A percentile compares a stretch with the other conserved stretches of the same genome.
Conservation (phyloP, 2,888 invertebrate species). For the Drosophila tripunctata region DNA sequence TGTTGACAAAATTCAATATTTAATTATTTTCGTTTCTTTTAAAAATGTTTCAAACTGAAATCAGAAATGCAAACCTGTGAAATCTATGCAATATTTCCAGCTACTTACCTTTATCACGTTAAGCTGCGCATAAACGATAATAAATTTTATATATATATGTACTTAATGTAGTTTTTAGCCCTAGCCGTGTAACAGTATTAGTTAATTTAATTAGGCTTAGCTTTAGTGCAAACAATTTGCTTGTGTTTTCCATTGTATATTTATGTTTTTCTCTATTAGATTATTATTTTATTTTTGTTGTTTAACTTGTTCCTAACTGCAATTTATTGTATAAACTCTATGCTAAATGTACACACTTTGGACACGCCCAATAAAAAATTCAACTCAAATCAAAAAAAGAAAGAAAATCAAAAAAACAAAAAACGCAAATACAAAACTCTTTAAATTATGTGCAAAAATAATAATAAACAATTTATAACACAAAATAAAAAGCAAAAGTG, state of each 20-base stretch:
- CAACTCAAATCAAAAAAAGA: conserved; percentile 35
- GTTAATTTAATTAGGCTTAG: conserved; percentile 76
- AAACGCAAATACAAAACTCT: conserved; percentile 43
- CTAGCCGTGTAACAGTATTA: conserved; percentile 73
- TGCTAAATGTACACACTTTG: conserved; percentile 44
- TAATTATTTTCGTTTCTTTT: not conserved
- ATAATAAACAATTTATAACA: conserved; percentile 78
- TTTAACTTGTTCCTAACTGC: conserved; percentile 69
- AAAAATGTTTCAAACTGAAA: not conserved
- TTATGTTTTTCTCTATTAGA: conserved; percentile 14
- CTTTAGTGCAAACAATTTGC: conserved; percentile 52
- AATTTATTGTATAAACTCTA: conserved; percentile 68
- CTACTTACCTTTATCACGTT: conserved; percentile 4
- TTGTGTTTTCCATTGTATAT: conserved; percentile 36
- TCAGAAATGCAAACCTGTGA: not conserved
- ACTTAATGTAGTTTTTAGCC: conserved; percentile 49
- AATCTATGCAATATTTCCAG: not conserved
- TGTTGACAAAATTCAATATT: not conserved
- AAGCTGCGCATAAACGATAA: conserved; percentile 16
- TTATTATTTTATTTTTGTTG: conserved; percentile 25
- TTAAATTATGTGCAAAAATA: conserved; percentile 77
- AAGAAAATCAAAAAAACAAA: conserved; percentile 17
- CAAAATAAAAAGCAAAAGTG: conserved; percentile 32
- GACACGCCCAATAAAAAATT: conserved; percentile 32
- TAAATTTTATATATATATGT: conserved; percentile 31